A percentile compares a stretch with the other conserved stretches of the same genome.
These are phyloP conservation scores for Malthinus seriepunctatus DNA, from an alignment of 2,888 invertebrate species.

Conservation along the genomic window DNA sequence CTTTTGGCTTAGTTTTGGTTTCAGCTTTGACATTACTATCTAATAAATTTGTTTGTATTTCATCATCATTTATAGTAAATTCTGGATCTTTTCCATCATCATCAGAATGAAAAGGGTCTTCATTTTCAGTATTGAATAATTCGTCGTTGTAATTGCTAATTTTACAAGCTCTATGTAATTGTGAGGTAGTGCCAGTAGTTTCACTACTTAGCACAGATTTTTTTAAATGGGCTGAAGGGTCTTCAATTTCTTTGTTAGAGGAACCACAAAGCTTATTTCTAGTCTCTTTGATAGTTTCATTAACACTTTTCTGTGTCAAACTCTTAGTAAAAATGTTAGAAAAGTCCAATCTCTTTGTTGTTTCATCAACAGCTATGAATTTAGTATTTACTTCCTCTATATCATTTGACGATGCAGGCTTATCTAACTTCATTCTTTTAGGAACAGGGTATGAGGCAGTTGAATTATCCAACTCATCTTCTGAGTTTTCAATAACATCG, in stretches of 20 bases:
- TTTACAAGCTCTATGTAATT: not conserved
- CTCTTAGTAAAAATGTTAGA: constrained; percentile 19
- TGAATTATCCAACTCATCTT: constrained; percentile 42
- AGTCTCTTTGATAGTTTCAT: constrained; percentile 2
- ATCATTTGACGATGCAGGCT: not conserved
- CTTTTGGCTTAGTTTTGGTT: constrained; percentile 5
- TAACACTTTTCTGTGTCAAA: not conserved
- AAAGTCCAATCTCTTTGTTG: constrained; percentile 15
- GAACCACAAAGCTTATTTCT: not conserved
- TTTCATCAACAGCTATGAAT: constrained; percentile 13
- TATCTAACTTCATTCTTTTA: constrained; percentile 39
- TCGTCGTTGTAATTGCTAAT: not conserved
- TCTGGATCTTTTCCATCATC: constrained; percentile 43
- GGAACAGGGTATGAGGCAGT: constrained; percentile 36
- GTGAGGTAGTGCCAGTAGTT: too few relatives aligned
- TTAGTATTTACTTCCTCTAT: not conserved
- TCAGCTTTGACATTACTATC: not conserved
- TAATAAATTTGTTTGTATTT: not conserved
- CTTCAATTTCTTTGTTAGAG: constrained; percentile 6
- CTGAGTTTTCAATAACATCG: constrained; percentile 62
- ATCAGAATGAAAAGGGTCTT: constrained; percentile 43
- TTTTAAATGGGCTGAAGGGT: not conserved
- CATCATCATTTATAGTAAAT: constrained; percentile 27
- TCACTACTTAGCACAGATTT: not conserved
- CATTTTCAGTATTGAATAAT: constrained; percentile 37